A percentile compares a stretch with the other conserved stretches of the same genome.
These are phyloP conservation scores for Ochropleura plecta DNA, from an alignment of 2,888 invertebrate species.

Conservation along the genomic window DNA sequence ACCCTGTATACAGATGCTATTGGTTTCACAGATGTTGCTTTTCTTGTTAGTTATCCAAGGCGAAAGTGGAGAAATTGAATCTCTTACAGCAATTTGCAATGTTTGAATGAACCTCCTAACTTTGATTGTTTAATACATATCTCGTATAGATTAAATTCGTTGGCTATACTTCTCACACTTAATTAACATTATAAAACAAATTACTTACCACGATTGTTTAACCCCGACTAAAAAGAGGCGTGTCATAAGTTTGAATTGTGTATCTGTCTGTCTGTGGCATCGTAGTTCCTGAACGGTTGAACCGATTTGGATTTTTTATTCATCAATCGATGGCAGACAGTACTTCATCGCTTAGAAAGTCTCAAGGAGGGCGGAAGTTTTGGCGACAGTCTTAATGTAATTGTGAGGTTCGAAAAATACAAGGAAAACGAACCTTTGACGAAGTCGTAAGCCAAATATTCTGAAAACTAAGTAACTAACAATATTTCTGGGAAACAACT, in stretches of 20 bases:
- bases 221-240: too few species aligned
- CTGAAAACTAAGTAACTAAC: too few species aligned
- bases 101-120: background rate
- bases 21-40: slow-evolving; percentile 30
- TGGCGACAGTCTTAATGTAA: background rate
- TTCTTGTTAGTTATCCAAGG: slow-evolving; percentile 17
- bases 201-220: background rate
- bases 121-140: too few species aligned
- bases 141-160: background rate
- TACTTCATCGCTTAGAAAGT: background rate
- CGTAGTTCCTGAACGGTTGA: too few species aligned
- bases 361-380: too few species aligned
- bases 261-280: too few species aligned
- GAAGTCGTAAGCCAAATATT: too few species aligned
- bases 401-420: background rate
- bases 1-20: slow-evolving; percentile 33
- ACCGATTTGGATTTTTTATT: too few species aligned
- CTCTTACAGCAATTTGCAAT: background rate
- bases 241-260: too few species aligned
- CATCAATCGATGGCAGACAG: background rate
- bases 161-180: background rate
- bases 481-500: too few species aligned
- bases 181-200: background rate
- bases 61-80: background rate
- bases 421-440: too few species aligned